Evolutionary conservation across 2,113 vertebrate genomes (phyloP).

Genomic region (Xerus inauris): DNA sequence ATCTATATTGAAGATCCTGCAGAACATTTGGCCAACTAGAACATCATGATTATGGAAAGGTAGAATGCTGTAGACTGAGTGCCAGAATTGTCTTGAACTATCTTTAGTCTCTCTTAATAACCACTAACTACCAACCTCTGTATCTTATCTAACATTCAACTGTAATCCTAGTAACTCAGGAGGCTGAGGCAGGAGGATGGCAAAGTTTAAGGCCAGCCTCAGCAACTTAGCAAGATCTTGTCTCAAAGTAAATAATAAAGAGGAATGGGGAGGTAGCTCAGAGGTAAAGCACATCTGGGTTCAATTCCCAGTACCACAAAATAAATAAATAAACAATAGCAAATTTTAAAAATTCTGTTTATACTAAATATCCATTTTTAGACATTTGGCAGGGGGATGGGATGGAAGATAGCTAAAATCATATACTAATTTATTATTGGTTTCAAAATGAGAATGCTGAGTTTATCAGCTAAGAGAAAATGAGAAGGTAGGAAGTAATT

Average conservation of each 20-base stretch:
- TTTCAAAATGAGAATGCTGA: constrained; percentile 46
- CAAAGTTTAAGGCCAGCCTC: no score
- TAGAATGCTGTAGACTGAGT: neutral
- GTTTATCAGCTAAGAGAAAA: constrained; percentile 7
- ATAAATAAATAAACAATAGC: neutral
- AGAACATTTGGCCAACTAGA: neutral
- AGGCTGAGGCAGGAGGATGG: no score
- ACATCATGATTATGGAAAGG: no score
- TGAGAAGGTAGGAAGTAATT: neutral
- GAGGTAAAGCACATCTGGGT: no score
- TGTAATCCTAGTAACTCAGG: no score
- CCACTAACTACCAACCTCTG: neutral
- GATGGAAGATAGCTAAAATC: neutral
- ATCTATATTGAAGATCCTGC: neutral
- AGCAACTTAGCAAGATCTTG: no score
- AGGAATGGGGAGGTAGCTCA: no score
- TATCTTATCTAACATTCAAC: neutral
- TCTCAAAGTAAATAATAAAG: no score
- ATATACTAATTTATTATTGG: neutral
- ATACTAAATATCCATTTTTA: neutral
- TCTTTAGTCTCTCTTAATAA: neutral
- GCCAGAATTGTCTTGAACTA: neutral
- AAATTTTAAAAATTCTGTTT: neutral
- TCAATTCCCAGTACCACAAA: no score
- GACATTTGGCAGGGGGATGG: neutral